Evolutionary conservation across 2,888 invertebrate species (phyloP), one percentile per base, ranked within the genome.

Genomic region (Philereme vetulata): DNA sequence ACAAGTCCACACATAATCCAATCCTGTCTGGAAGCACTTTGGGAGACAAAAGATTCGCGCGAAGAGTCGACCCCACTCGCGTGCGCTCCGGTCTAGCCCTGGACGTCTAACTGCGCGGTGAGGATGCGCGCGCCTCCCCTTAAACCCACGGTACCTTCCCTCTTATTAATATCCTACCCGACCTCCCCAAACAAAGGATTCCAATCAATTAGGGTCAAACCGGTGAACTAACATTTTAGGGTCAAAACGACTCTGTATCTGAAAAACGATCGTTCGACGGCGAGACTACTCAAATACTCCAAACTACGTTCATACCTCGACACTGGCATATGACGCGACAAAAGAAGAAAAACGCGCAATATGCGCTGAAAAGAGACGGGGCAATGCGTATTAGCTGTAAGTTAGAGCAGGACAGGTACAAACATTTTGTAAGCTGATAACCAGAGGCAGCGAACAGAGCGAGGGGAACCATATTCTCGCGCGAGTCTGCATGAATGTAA

Each of bases 361-460:
- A 86, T 85, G 84, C 86, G 88, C 76, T 74, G 68, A 84, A 91
- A 81, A 82, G 87, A 79, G 90, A 90, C 78, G 75, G 82, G 71
- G 70, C 72, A 82, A 88, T 82, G 78, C 75, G 80, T 83, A 83
- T 86, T 85, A 83, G 80, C 75, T 66, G 73, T 70, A 68, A 62
- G 86, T 72, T 65, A 74, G 86, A 92, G 80, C 72, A 84, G 82
- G 92, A 90, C 80, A 77, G 85, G 77, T 76, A 82, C 74, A 81
- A 82, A 85, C 90, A 88, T 90, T 91, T 92, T 90, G 90, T 91
- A 88, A 91, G 90, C 89, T 91, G 92, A 92, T 92, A 92, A 91
- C 89, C 89, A 88, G 87, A 89, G 86, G 84, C 85, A 88, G 87
- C 81, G 82, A 87, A 85, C 87, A 84, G 84, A 85, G 84, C 86